phyloP scores from a whole-genome alignment of 2,797 vertebrate genomes.

The Betta splendens region DNA sequence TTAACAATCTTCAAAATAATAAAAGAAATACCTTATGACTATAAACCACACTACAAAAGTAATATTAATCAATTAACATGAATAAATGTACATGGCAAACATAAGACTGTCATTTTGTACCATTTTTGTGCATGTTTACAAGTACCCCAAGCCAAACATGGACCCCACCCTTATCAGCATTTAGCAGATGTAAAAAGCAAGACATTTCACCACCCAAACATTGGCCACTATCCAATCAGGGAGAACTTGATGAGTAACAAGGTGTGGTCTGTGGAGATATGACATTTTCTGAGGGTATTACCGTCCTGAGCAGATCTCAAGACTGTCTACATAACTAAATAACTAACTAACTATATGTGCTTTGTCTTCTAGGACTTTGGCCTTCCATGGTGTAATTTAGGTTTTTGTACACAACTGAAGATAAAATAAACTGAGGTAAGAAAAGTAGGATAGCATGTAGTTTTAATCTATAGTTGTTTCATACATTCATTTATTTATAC shows the following conservation, averaged over 20 bases:
- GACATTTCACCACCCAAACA: conserved; percentile 24
- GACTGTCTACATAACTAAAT: no score
- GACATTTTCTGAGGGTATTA: conserved; percentile 26
- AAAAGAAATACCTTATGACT: no score
- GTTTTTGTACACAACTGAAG: neutral
- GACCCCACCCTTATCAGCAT: conserved; percentile 69
- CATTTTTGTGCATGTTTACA: neutral
- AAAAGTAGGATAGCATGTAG: neutral
- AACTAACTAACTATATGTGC: neutral
- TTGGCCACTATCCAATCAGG: conserved; percentile 41
- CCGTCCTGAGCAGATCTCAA: conserved; percentile 1
- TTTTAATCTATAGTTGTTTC: conserved; percentile 5
- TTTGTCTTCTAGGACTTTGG: neutral
- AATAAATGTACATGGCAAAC: no score
- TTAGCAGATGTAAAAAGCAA: conserved; percentile 50
- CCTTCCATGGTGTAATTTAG: neutral
- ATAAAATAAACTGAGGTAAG: conserved; percentile 25
- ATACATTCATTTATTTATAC: neutral
- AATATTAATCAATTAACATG: no score
- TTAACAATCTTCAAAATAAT: no score
- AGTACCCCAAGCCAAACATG: conserved; percentile 14
- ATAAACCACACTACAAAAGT: no score
- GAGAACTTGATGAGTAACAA: conserved; percentile 19
- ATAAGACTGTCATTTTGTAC: no score
- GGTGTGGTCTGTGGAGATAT: conserved; percentile 44